phyloP scores from a whole-genome alignment of 2,113 vertebrate species.

The Lasiurus cinereus region DNA sequence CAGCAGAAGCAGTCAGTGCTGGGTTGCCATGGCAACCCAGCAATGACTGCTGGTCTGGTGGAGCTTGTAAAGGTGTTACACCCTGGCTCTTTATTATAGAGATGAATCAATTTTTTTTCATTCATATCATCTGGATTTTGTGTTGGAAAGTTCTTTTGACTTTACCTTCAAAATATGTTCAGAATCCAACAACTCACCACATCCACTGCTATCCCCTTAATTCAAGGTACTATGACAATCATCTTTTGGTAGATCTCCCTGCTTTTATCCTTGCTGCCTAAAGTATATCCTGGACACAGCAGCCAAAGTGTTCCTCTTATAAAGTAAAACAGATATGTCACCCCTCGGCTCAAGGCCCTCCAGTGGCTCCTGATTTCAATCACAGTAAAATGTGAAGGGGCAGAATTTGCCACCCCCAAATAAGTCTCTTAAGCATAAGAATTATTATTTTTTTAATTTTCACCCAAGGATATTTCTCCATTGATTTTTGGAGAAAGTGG shows the following conservation, averaged over 20 bases:
- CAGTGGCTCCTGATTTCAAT: background rate
- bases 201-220: background rate
- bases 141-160: conserved; percentile 23
- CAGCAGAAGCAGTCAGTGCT: too few species aligned
- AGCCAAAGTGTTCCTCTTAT: background rate
- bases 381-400: background rate
- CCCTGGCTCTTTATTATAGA: too few species aligned
- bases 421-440: background rate
- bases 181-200: background rate
- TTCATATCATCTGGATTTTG: conserved; percentile 26
- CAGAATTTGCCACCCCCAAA: background rate
- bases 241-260: background rate
- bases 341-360: background rate
- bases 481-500: too few species aligned
- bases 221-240: background rate
- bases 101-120: background rate
- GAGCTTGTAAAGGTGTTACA: too few species aligned
- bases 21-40: too few species aligned
- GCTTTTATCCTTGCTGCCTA: background rate
- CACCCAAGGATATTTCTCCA: too few species aligned
- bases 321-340: background rate
- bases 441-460: background rate
- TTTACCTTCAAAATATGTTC: background rate
- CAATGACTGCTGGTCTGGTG: too few species aligned
- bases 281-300: background rate